These are phyloP conservation scores for Neoseiulus cucumeris DNA, from an alignment of 1,140 invertebrate species.

Conservation along the genomic window DNA sequence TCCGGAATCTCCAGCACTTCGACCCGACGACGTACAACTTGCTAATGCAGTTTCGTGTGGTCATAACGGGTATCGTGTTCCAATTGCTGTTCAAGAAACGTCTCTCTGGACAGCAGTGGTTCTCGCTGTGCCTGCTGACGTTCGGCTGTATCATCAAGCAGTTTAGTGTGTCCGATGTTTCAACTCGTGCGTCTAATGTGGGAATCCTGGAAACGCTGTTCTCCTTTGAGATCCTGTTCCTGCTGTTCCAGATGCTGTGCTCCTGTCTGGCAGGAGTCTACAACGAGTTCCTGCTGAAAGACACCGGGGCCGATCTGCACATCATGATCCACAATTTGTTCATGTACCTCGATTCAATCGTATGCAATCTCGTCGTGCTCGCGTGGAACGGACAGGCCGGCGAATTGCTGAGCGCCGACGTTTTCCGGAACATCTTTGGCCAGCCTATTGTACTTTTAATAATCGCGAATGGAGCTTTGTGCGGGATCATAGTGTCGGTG, in stretches of 20 bases:
- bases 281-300: slow-evolving; percentile 81
- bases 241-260: slow-evolving; percentile 56
- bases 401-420: slow-evolving; percentile 2
- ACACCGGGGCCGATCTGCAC: slow-evolving; percentile 49
- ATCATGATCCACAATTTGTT: slow-evolving; percentile 87
- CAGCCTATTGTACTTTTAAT: slow-evolving; percentile 52
- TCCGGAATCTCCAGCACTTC: slow-evolving; percentile 67
- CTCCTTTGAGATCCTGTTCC: slow-evolving; percentile 16
- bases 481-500: slow-evolving; percentile 81
- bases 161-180: slow-evolving; percentile 34
- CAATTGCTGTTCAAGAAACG: slow-evolving; percentile 72
- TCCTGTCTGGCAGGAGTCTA: slow-evolving; percentile 88
- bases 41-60: slow-evolving; percentile 73
- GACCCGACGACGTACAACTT: slow-evolving; percentile 87
- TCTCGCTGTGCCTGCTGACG: slow-evolving; percentile 63
- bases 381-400: slow-evolving; percentile 39
- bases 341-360: slow-evolving; percentile 83
- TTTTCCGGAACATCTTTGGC: slow-evolving; percentile 13
- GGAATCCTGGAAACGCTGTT: slow-evolving; percentile 6
- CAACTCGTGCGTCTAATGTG: neutral
- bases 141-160: slow-evolving; percentile 80
- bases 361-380: slow-evolving; percentile 58
- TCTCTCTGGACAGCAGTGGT: slow-evolving; percentile 62
- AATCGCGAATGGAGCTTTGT: slow-evolving; percentile 67
- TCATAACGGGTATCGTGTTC: slow-evolving; percentile 74